phyloP scores from a whole-genome alignment of 2,888 invertebrate species.

The Tolmerus cingulatus region DNA sequence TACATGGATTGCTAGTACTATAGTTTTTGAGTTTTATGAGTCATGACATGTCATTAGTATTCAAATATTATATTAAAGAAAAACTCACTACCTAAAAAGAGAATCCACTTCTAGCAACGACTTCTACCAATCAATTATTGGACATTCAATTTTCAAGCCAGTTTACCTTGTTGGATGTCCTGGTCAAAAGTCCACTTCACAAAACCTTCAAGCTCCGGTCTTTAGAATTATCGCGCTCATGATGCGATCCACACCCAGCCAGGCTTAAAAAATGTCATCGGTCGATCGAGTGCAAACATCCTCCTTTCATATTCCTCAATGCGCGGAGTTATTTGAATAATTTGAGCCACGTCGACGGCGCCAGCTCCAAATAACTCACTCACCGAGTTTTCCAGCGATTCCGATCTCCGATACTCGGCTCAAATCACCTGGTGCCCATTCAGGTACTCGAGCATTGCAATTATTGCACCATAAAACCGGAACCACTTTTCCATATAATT shows the following conservation, averaged over 20 bases:
- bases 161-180: neutral
- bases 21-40: too few species aligned
- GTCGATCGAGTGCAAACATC: neutral
- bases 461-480: neutral
- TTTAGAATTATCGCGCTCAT: neutral
- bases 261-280: neutral
- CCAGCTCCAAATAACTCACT: neutral
- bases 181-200: neutral
- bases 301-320: neutral
- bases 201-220: neutral
- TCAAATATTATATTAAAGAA: neutral
- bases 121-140: neutral
- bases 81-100: neutral
- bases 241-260: neutral
- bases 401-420: neutral
- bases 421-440: neutral
- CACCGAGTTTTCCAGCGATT: neutral
- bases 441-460: neutral
- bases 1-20: too few species aligned
- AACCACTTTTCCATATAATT: constrained; percentile 5
- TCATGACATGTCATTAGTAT: neutral
- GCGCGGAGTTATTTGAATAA: neutral
- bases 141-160: neutral
- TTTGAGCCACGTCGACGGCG: neutral
- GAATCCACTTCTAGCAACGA: neutral